A percentile compares a stretch with the other conserved stretches of the same genome.
Evolutionary conservation across 1,140 invertebrate species (phyloP).

Genomic region (Sinella curviseta): DNA sequence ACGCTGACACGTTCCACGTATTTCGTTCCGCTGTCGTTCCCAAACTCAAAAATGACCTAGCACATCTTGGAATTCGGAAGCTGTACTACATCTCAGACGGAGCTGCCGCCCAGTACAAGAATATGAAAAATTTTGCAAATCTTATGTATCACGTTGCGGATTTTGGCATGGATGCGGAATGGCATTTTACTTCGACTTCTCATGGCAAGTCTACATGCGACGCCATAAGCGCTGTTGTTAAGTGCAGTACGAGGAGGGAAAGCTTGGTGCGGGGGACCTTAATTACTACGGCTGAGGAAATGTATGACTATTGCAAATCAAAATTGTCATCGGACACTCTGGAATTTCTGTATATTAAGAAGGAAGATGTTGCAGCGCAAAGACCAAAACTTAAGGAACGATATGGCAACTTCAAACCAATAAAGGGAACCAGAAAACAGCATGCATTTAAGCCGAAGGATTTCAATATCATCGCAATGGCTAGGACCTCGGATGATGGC

Average conservation of each 20-base stretch:
- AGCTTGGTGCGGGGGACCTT: neutral
- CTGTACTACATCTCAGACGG: constrained; percentile 51
- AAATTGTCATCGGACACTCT: neutral
- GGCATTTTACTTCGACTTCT: constrained; percentile 52
- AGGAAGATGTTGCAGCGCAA: neutral
- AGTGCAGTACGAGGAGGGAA: neutral
- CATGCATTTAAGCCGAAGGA: neutral
- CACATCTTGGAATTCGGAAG: neutral
- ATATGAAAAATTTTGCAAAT: constrained; percentile 52
- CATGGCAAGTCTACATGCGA: constrained; percentile 50
- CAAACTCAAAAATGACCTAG: neutral
- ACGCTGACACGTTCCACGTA: neutral
- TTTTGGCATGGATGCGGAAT: constrained; percentile 52
- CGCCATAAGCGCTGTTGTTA: neutral
- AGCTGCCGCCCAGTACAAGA: constrained; percentile 52
- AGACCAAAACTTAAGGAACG: neutral
- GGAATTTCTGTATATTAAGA: neutral
- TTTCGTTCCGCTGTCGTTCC: neutral
- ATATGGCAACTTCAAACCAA: neutral
- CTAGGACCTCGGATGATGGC: no score
- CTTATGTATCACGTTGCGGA: constrained; percentile 51
- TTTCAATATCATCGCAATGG: no score
- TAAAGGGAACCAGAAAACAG: neutral
- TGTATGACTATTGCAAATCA: neutral
- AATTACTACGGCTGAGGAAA: neutral